Evolutionary conservation across 2,113 vertebrate species (phyloP).

Genomic region (Channa maculata): DNA sequence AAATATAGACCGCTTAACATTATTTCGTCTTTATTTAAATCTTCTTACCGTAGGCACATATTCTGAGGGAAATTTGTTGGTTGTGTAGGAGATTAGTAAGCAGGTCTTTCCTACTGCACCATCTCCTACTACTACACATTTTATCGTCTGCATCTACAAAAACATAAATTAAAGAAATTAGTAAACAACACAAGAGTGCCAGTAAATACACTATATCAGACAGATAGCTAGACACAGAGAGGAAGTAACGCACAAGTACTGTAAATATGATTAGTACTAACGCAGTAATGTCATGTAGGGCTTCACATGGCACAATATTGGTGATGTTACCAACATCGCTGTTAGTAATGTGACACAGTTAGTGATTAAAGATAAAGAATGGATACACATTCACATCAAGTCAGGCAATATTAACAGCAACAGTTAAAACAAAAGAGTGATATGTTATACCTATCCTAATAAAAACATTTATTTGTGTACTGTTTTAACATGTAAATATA

Average conservation of each 20-base stretch:
- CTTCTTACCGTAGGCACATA: constrained; percentile 95
- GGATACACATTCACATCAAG: too few relatives aligned
- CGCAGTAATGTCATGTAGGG: neutral
- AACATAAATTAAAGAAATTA: constrained; percentile 20
- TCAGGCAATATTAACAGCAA: too few relatives aligned
- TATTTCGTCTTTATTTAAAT: neutral
- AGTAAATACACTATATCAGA: neutral
- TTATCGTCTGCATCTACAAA: constrained; percentile 96
- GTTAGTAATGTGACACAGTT: too few relatives aligned
- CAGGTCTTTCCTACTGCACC: constrained; percentile 99
- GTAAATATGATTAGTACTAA: neutral
- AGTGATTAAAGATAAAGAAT: too few relatives aligned
- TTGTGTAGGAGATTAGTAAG: constrained; percentile 98
- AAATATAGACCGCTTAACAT: neutral
- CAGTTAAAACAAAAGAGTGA: too few relatives aligned
- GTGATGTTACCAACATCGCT: too few relatives aligned
- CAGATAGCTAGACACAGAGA: constrained; percentile 16
- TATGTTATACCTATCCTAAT: too few relatives aligned
- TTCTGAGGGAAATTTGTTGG: constrained; percentile 98
- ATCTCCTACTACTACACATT: constrained; percentile 97
- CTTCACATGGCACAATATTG: neutral
- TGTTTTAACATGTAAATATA: too few relatives aligned
- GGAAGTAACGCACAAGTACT: constrained; percentile 24
- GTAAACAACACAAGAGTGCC: constrained; percentile 27
- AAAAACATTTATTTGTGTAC: too few relatives aligned